Conservation (phyloP, 1,140 invertebrate species). For the Drosophila equinoxialis region DNA sequence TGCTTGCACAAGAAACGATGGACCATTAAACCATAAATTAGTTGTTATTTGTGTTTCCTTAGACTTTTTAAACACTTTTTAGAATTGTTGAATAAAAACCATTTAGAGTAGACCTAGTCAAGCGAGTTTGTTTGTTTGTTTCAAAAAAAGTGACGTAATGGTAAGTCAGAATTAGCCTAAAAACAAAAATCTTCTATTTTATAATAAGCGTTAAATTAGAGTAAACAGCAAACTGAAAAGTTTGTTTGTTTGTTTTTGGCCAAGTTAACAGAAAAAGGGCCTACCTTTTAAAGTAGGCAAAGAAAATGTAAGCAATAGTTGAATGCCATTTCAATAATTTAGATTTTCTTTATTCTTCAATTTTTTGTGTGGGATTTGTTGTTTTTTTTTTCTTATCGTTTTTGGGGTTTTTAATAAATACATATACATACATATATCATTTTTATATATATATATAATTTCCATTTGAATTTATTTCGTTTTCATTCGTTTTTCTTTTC, state of each 20-base stretch:
- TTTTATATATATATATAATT: constrained; percentile 53
- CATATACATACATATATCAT: constrained; percentile 65
- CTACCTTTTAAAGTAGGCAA: background rate
- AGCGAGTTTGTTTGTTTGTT: background rate
- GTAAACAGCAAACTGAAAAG: no score
- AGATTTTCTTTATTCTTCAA: constrained; percentile 9
- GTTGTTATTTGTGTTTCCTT: constrained; percentile 12
- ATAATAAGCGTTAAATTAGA: no score
- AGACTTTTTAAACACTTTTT: constrained; percentile 5
- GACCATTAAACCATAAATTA: constrained; percentile 33
- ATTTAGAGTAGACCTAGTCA: background rate
- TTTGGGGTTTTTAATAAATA: constrained; percentile 54
- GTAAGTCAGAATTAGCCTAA: no score
- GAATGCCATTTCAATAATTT: constrained; percentile 66
- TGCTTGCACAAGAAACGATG: constrained; percentile 33
- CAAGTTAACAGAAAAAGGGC: background rate
- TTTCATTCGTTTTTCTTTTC: no score
- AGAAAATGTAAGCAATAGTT: constrained; percentile 16
- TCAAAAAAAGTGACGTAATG: no score
- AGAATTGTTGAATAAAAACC: constrained; percentile 14
- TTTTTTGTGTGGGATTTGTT: background rate
- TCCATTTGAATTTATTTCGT: constrained; percentile 20
- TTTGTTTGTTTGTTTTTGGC: background rate
- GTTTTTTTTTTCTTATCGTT: constrained; percentile 33
- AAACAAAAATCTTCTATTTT: no score